Percentiles rank a stretch among this genome's conserved stretches.
Conservation (phyloP, 2,113 vertebrate species). For the Gadus chalcogrammus region DNA sequence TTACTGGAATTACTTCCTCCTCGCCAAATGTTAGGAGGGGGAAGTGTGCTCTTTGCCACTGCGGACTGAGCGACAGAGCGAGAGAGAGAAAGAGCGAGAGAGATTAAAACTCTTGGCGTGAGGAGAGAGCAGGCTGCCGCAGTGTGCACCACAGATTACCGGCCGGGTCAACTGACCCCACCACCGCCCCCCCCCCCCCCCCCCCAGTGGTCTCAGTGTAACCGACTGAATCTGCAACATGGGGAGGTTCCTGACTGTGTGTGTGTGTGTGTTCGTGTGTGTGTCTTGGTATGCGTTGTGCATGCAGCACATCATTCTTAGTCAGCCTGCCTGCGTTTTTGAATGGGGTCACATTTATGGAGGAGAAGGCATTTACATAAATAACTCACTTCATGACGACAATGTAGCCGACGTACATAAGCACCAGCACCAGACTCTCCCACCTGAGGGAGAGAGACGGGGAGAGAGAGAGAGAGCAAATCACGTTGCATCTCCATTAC, state of each 20-base stretch:
- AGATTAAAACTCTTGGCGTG: not conserved
- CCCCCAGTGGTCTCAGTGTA: too few relatives aligned
- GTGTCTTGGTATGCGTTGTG: too few relatives aligned
- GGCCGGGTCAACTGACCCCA: too few relatives aligned
- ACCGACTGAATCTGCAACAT: too few relatives aligned
- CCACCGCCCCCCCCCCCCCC: too few relatives aligned
- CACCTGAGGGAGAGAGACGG: constrained; percentile 76
- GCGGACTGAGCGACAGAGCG: constrained; percentile 23
- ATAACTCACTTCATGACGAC: constrained; percentile 95
- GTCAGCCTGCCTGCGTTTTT: too few relatives aligned
- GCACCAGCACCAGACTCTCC: constrained; percentile 92
- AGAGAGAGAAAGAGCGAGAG: constrained; percentile 38
- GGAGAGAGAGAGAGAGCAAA: not conserved
- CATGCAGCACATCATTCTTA: too few relatives aligned
- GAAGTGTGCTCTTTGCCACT: constrained; percentile 56
- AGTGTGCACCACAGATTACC: too few relatives aligned
- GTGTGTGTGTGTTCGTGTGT: too few relatives aligned
- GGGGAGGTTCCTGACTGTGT: too few relatives aligned
- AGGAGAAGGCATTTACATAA: not conserved
- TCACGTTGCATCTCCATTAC: not conserved
- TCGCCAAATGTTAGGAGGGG: constrained; percentile 55
- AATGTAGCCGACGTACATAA: constrained; percentile 93
- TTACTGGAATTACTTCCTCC: constrained; percentile 45
- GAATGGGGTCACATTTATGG: too few relatives aligned
- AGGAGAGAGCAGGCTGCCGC: not conserved